Base-by-base conservation (phyloP, 2,888 invertebrate species). In the Ellobium chinense region DNA sequence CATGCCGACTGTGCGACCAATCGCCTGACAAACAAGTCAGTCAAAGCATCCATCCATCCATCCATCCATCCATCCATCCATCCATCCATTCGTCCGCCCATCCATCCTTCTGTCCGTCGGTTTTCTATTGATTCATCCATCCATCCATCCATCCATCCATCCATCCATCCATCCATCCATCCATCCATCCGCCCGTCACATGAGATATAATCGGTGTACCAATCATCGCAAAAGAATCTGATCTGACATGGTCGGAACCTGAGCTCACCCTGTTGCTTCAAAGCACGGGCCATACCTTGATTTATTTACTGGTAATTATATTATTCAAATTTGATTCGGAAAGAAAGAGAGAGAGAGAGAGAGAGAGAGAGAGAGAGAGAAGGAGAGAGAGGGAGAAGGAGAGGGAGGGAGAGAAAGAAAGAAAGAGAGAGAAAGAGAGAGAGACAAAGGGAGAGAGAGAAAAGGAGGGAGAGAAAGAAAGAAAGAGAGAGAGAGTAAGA, bases 401-500 rank as follows among this genome's bases (percentile, higher is more conserved):
- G 18, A 69, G 46, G 12, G 46, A 29, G 46, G 46, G 5, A 46
- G 39, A 70, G 29, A 46, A 14, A 70, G 56, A 39, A n/a, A 69
- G 46, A 24, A 24, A 29, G 46, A 70, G 27, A 46, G 27, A 27
- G 14, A 29, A 3, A 39, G 9, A 46, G 29, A 70, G 21, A 46
- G 27, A 70, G 9, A 39, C 12, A 46, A 9, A 46, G 9, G 7
- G 21, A 39, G 14, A 54, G 12, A 1, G 12, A 46, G 27, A 46
- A 27, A 39, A 5, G 5, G 24, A 39, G 46, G 36, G 12, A 54
- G 12, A 70, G 14, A 70, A 14, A 27, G 27, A 70, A 3, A 70
- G 18, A 68, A 27, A 68, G 21, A 68, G 68, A 68, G 34, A 68
- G 68, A 68, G 34, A 68, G 68, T 36, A 21, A 68, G 68, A 68